Base-by-base conservation (phyloP, 2,113 vertebrate genomes). In the Lagopus muta region DNA sequence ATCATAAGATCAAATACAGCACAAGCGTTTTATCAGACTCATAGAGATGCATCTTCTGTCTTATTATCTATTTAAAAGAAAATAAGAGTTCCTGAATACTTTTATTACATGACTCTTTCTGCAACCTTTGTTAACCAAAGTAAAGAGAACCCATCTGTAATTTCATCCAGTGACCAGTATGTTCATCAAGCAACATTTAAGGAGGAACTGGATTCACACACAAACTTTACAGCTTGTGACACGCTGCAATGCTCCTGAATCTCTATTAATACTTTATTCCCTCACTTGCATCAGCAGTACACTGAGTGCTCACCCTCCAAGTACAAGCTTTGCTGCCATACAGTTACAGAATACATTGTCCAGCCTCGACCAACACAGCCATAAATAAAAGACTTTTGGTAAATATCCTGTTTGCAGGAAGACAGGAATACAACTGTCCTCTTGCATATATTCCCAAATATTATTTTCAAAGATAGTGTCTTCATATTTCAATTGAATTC, bases 1-100 rank as follows among this genome's bases (percentile, higher is more conserved):
- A 34, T 81, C 0, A 0, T 58, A 73, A 54, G 36, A 74, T 72
- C 22, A 72, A 67, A 82, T 24, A 67, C 0, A 45, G 16, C 13
- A 77, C 1, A 1, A 45, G n/a, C 38, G 24, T 82, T 84, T 76
- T 14, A 82, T 45, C 8, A 85, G 16, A 76, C 13, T 64, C 28
- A n/a, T 19, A 52, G 27, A 82, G 5, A 48, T 0, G 0, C 3
- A 25, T 47, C 38, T 66, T 82, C 25, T 77, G 25, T 30, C 48
- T 91, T 76, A 47, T 40, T 19, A 67, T 9, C 27, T 14, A 15
- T 17, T 42, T 58, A 76, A 65, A 86, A 50, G 25, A 48, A 48
- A 89, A 78, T 3, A 50, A 27, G 38, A 76, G 30, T 48, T 89
- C 45, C 45, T 72, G 45, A 84, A 57, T 48, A 58, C 60, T 77